Base-by-base conservation (phyloP, 1,140 invertebrate genomes). In the Magallana angulata region DNA sequence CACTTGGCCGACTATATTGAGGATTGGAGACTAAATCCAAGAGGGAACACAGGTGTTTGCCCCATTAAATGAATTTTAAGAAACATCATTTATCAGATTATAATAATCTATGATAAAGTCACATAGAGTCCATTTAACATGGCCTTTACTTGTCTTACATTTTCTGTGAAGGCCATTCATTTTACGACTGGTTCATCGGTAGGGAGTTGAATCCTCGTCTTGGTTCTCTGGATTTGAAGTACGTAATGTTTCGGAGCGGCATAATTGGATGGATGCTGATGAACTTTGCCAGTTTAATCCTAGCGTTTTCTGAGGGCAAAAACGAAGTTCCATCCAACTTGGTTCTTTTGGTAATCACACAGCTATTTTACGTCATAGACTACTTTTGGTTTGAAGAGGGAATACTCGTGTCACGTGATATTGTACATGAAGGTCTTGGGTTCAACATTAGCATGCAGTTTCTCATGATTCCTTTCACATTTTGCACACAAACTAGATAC, bases 131-230 rank as follows among this genome's bases (percentile, higher is more conserved):
- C 7, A n/a, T 6, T 82, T n/a, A 82, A 56, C 12, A 48, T 1
- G 12, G 7, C n/a, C 30, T 57, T 82, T 48, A 14, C 48, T 48
- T 48, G 2, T 48, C 36, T 48, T 48, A 48, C 2, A 82, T 16
- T 82, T 82, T 3, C 6, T 12, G 8, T 14, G n/a, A 84, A 68
- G 96, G 96, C 30, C 96, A 96, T 93, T 90, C 94, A 85, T 92
- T 98, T 16, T 96, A 97, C 92, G 97, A 97, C 91, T 97, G 97
- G 91, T 97, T 97, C 92, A 96, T 97, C 90, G 98, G 98, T 3
- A 94, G 96, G 87, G 97, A 98, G 93, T 93, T 97, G 3, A 97
- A 97, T 95, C 97, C 97, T n/a, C 95, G 96, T 91, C 93, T 97
- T 92, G 96, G 96, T 9, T 94, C 94, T 7, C 91, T 98, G 12